Base-by-base conservation (phyloP, 2,113 vertebrate species). In the Chlorodrepanis virens region DNA sequence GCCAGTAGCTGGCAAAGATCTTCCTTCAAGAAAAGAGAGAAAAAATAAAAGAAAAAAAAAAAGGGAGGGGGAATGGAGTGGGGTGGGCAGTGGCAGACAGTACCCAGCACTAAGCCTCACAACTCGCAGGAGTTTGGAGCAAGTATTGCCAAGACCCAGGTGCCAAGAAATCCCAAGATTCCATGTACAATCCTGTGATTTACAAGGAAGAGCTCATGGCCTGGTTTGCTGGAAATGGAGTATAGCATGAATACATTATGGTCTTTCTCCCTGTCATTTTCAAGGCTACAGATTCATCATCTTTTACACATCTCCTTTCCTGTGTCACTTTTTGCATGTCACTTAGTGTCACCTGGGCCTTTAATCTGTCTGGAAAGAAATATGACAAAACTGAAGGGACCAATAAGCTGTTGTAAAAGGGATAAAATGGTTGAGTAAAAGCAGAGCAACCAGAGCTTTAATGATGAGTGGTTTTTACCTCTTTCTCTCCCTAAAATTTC, bases 331-430 rank as follows among this genome's bases (percentile, higher is more conserved):
- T 7, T 53, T 90, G 21, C 70, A 18, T 90, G 31, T 74, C 71
- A 59, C 20, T 87, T 90, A 61, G 5, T 89, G 45, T 94, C 47
- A 63, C 39, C n/a, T 25, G 35, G 49, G 57, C 39, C 61, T 90
- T 90, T 74, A 75, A 72, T 90, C 67, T 88, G 3, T 85, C 56
- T 94, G 24, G 42, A 94, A 93, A 92, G 49, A 91, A 90, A 37
- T 70, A 44, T 3, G 28, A 64, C 37, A 69, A 76, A 94, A 44
- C 29, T n/a, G 18, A 81, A 78, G 47, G 47, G 47, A 89, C 42
- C 11, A 27, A 54, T 47, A 78, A 74, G 23, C 52, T 57, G 15
- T 67, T 83, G 65, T n/a, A 40, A 57, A 90, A 92, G n/a, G 57
- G 68, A 69, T 76, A 57, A 63, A 92, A 21, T 31, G 11, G 31